Conservation (phyloP, 1,140 invertebrate species). For the Portunus trituberculatus region DNA sequence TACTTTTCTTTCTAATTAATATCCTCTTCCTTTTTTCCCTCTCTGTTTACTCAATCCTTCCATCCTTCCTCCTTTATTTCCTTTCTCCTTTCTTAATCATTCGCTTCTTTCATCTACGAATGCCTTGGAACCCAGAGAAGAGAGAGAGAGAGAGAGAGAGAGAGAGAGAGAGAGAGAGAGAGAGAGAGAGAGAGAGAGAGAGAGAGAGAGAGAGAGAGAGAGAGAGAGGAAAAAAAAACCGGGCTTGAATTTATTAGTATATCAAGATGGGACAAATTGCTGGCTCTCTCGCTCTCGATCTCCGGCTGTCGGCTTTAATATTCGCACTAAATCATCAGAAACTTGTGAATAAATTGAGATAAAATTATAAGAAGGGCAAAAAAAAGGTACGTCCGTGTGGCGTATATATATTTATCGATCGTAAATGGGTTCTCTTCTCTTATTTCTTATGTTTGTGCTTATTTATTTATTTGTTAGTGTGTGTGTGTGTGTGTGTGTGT, state of each 20-base stretch:
- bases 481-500: neutral
- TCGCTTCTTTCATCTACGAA: no score
- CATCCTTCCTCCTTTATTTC: neutral
- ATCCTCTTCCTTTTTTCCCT: neutral
- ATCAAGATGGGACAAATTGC: neutral
- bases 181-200: no score
- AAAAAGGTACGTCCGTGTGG: neutral
- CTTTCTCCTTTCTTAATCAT: neutral
- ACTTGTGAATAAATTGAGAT: neutral
- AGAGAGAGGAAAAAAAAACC: no score
- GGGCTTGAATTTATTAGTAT: neutral
- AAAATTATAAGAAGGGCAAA: no score
- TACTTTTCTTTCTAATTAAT: neutral
- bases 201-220: no score
- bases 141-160: no score
- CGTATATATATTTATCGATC: neutral
- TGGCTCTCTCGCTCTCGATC: neutral
- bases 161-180: no score
- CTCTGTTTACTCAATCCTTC: neutral
- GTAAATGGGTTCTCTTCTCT: no score
- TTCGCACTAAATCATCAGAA: neutral
- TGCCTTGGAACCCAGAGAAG: no score
- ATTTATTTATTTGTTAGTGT: neutral
- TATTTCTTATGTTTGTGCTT: no score
- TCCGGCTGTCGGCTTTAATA: neutral